Conservation (phyloP, 2,113 vertebrate species). For the Aegotheles bennettii region DNA sequence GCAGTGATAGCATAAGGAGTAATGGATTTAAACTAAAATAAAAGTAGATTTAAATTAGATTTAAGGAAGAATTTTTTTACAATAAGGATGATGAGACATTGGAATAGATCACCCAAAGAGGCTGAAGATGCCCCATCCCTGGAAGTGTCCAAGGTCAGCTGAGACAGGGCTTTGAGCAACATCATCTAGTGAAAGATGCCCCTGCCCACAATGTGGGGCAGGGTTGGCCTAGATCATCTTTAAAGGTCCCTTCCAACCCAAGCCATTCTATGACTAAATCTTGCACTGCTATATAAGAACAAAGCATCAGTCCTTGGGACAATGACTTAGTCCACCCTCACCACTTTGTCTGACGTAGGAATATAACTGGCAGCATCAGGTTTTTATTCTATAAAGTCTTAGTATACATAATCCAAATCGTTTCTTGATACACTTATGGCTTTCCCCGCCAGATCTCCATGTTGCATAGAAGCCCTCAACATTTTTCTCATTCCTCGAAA, state of each 20-base stretch:
- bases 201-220: rapidly evolving
- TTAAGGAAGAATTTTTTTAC: not conserved
- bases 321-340: not conserved
- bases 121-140: not conserved
- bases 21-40: not conserved
- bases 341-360: not conserved
- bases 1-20: not conserved
- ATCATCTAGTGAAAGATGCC: rapidly evolving
- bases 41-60: not conserved
- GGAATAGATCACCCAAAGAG: not conserved
- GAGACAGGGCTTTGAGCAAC: not conserved
- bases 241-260: not conserved
- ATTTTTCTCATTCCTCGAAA: not conserved
- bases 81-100: no score
- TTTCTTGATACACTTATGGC: not conserved
- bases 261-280: not conserved
- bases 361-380: not conserved
- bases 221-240: not conserved
- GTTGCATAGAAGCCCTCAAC: not conserved
- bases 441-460: not conserved
- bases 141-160: not conserved
- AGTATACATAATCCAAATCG: not conserved
- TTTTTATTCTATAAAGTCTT: not conserved
- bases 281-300: not conserved
- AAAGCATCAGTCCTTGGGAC: not conserved